phyloP scores from a whole-genome alignment of 2,113 vertebrate species.

The Brienomyrus brachyistius region DNA sequence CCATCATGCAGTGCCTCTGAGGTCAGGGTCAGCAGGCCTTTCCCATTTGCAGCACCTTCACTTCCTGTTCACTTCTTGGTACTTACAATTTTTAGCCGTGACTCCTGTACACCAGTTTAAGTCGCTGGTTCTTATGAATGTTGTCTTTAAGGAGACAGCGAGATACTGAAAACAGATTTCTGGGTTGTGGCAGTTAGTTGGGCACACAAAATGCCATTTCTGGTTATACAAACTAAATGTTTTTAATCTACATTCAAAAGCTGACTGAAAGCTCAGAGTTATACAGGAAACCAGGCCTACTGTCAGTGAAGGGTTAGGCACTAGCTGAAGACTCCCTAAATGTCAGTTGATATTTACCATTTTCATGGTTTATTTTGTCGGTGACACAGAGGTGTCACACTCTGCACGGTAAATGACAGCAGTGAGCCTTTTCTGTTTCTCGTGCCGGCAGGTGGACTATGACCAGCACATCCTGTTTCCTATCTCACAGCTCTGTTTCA shows the following conservation, averaged over 20 bases:
- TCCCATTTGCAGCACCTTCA: neutral
- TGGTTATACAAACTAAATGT: neutral
- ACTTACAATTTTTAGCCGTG: neutral
- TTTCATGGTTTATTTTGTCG: neutral
- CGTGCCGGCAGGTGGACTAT: neutral
- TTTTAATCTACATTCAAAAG: neutral
- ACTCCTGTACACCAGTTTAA: neutral
- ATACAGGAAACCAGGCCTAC: neutral
- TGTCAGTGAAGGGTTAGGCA: neutral
- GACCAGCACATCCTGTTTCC: conserved; percentile 19
- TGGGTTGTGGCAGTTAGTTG: neutral
- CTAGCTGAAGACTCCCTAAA: neutral
- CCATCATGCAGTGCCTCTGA: neutral
- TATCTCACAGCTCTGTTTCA: conserved; percentile 5
- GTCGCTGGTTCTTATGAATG: neutral
- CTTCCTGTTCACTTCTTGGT: neutral
- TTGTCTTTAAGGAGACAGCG: neutral
- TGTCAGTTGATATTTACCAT: neutral
- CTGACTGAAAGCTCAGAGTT: neutral
- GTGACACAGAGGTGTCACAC: neutral
- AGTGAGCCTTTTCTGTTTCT: neutral
- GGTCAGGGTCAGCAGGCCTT: neutral
- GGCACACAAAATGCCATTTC: neutral
- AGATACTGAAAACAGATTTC: neutral
- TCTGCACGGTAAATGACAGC: conserved; percentile 13